These are phyloP conservation scores for Microtus pennsylvanicus DNA, from an alignment of 2,113 vertebrate genomes.

Conservation along the genomic window DNA sequence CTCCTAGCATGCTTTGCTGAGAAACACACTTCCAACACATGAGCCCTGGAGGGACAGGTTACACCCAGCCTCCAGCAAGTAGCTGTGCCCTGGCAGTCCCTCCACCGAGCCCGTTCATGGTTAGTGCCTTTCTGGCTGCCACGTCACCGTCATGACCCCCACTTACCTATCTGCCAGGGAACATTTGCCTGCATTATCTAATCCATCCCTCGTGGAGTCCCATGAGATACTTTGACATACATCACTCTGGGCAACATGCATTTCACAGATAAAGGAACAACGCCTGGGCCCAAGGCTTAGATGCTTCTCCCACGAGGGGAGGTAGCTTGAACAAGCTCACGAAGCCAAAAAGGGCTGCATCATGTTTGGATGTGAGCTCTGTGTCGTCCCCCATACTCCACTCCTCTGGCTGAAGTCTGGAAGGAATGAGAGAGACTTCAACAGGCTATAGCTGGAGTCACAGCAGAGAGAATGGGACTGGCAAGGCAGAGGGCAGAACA, in stretches of 20 bases:
- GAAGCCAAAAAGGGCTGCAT: neutral
- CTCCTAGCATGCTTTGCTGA: no score
- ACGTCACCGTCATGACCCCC: no score
- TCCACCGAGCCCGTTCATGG: accelerated
- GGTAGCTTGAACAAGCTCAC: neutral
- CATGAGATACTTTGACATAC: accelerated
- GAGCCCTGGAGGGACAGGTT: neutral
- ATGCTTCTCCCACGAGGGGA: neutral
- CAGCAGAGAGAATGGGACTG: neutral
- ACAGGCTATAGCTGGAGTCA: neutral
- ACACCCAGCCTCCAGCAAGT: neutral
- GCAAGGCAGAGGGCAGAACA: neutral
- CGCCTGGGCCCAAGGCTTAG: neutral
- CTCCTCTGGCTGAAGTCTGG: neutral
- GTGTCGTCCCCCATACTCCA: neutral
- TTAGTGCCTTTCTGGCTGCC: accelerated
- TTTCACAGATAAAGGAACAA: neutral
- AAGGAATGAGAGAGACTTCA: neutral
- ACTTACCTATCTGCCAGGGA: accelerated
- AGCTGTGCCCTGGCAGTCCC: neutral
- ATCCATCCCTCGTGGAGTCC: neutral
- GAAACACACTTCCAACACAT: neutral
- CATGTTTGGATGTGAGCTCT: neutral
- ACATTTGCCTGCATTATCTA: neutral
- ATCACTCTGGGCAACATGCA: accelerated